These are phyloP conservation scores for Ylistrum balloti DNA, from an alignment of 1,140 invertebrate genomes.

Conservation along the genomic window DNA sequence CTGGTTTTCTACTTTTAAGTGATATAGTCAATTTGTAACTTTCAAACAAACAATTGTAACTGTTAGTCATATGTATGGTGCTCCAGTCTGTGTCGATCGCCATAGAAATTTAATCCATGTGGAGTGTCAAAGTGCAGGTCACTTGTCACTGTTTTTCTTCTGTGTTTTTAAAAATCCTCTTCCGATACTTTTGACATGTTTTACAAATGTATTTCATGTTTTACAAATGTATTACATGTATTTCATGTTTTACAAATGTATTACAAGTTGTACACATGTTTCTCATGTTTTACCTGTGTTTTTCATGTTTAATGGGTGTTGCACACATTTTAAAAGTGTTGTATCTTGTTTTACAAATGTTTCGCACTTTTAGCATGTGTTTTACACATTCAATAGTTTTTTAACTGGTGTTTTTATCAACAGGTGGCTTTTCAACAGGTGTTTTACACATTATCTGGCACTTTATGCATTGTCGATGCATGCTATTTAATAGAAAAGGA, in stretches of 20 bases:
- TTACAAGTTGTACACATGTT: neutral
- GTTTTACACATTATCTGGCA: no score
- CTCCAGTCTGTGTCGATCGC: neutral
- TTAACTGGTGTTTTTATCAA: neutral
- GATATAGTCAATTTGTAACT: no score
- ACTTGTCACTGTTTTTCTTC: neutral
- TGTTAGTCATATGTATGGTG: conserved; percentile 5
- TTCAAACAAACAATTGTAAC: no score
- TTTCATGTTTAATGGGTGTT: neutral
- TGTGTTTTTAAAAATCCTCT: neutral
- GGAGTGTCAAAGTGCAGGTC: neutral
- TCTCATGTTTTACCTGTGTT: neutral
- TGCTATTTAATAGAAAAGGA: neutral
- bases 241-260: no score
- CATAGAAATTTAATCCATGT: neutral
- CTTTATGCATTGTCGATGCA: no score
- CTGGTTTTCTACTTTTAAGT: neutral
- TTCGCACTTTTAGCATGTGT: neutral
- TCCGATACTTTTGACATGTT: neutral
- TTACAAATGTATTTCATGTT: neutral
- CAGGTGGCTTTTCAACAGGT: no score
- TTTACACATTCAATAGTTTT: no score
- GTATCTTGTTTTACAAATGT: neutral
- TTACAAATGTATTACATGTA: neutral
- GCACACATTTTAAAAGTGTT: neutral